These are phyloP conservation scores for Synergus umbraculus DNA, from an alignment of 2,888 invertebrate species.

Conservation along the genomic window DNA sequence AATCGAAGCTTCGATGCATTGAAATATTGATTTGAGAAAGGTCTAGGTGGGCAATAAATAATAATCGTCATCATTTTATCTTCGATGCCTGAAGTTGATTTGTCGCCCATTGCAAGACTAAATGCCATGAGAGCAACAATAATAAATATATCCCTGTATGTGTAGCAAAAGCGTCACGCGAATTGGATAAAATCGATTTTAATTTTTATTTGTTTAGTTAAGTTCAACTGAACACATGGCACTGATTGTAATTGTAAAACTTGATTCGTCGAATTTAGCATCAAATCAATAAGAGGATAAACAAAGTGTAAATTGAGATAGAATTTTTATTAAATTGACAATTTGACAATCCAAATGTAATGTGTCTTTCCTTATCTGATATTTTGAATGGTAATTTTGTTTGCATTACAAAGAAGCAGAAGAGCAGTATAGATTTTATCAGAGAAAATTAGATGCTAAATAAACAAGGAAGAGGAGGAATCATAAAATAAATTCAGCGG, in stretches of 20 bases:
- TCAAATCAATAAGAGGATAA: no score
- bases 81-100: neutral
- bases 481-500: neutral
- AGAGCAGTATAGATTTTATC: neutral
- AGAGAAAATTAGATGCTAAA: neutral
- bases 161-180: neutral
- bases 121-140: neutral
- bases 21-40: neutral
- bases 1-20: neutral
- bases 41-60: slow-evolving; percentile 25
- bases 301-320: neutral
- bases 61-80: slow-evolving; percentile 22
- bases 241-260: neutral
- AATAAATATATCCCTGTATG: neutral
- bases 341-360: neutral
- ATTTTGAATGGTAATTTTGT: neutral
- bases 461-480: neutral
- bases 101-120: neutral
- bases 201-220: neutral
- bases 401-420: neutral
- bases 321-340: neutral
- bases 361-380: neutral
- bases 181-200: neutral
- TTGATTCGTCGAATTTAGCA: neutral
- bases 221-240: neutral